Base-by-base conservation (phyloP, 2,888 invertebrate genomes). In the Spisula subtruncata region DNA sequence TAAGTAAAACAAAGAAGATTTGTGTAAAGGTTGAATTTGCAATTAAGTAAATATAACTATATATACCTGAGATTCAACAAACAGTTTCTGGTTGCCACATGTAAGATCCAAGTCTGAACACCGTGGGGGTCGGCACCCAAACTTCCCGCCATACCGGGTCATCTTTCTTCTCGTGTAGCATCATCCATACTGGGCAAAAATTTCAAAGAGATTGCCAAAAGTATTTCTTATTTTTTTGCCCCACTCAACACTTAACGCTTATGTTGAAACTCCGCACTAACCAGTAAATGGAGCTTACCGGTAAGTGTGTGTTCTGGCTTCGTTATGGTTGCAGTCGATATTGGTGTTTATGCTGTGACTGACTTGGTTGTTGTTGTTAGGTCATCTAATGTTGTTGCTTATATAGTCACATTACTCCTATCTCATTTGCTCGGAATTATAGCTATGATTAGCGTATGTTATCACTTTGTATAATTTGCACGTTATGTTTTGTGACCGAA, bases 41-140 rank as follows among this genome's bases (percentile, higher is more conserved):
- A 41, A 41, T 41, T 41, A 41, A 41, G 14, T 6, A 51, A 81
- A 81, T 4, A 0, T n/a, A 25, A 81, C 20, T 14, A 12, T 35
- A n/a, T 14, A 12, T 86, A 90, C 90, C 90, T 85, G 85, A 29
- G 90, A 79, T 20, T 56, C 79, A 48, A 87, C 83, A 79, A 90
- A 90, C 20, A 83, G n/a, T 29, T 48, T 71, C 20, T 85, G 90
- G n/a, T 85, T 16, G 48, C 85, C 85, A 41, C 79, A 82, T 25
- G 75, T 82, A 25, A 90, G 48, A 79, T 87, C 84, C 25, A 87
- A 79, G 54, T 90, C 90, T 25, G 82, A 51, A 56, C 75, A 82
- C 41, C 54, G 51, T 35, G 83, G 87, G 35, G 83, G 85, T 32
- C 90, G 81, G 79, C 90, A 90, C 10, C 75, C 14, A 1, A 32